A percentile compares a stretch with the other conserved stretches of the same genome.
These are phyloP conservation scores for Siniperca knerii DNA, from an alignment of 2,113 vertebrate species.

Conservation along the genomic window DNA sequence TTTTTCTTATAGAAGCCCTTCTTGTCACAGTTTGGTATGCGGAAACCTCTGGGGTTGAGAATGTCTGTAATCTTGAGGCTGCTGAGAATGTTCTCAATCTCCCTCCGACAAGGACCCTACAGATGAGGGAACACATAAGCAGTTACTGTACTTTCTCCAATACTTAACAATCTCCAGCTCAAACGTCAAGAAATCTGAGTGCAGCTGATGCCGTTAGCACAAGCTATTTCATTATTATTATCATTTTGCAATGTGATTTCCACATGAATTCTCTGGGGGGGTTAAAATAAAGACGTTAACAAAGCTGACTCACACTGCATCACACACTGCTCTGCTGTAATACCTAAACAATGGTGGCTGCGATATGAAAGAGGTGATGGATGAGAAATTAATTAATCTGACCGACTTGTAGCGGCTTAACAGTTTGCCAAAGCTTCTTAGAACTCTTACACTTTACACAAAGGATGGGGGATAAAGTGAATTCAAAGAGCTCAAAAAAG, in stretches of 20 bases:
- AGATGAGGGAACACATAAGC: slow-evolving; percentile 40
- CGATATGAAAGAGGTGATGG: slow-evolving; percentile 56
- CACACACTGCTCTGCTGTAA: slow-evolving; percentile 43
- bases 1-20: slow-evolving; percentile 99
- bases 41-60: slow-evolving; percentile 90
- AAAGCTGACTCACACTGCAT: slow-evolving; percentile 52
- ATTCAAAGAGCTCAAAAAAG: slow-evolving; percentile 69
- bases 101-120: slow-evolving; percentile 95
- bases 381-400: slow-evolving; percentile 66
- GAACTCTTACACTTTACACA: slow-evolving; percentile 63
- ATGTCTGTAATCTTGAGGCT: slow-evolving; percentile 91
- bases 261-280: neutral
- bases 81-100: slow-evolving; percentile 93
- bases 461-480: slow-evolving; percentile 63
- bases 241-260: slow-evolving; percentile 2
- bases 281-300: slow-evolving; percentile 12
- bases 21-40: slow-evolving; percentile 98
- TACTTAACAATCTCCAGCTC: slow-evolving; percentile 13
- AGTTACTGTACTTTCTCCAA: neutral
- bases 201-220: neutral
- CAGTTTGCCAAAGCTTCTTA: slow-evolving; percentile 74
- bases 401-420: slow-evolving; percentile 60
- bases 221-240: neutral
- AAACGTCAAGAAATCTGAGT: neutral
- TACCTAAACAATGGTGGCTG: slow-evolving; percentile 63